Evolutionary conservation across 1,140 invertebrate species (phyloP).

Genomic region (Prorops nasuta): DNA sequence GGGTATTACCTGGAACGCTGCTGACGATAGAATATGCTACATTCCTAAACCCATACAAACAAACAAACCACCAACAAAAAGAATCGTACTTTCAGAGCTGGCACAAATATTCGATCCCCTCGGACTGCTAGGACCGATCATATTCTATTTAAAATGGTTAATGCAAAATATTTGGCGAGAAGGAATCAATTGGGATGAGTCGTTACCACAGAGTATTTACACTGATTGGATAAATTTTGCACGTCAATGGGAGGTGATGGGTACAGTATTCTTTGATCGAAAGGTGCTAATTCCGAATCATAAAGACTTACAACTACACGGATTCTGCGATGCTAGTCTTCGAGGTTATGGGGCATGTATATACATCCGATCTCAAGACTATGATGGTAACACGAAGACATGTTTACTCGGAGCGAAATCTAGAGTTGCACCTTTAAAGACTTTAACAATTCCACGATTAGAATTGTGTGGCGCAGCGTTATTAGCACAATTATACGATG

Average conservation of each 20-base stretch:
- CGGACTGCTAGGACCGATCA: conserved; percentile 36
- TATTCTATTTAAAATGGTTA: no score
- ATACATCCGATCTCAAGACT: conserved; percentile 15
- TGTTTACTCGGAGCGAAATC: conserved; percentile 17
- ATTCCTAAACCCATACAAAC: no score
- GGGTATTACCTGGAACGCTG: conserved; percentile 33
- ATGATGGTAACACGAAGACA: not conserved
- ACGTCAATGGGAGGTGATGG: no score
- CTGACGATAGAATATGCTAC: no score
- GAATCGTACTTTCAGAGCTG: conserved; percentile 28
- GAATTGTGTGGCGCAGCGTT: no score
- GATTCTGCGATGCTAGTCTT: not conserved
- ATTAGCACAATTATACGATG: not conserved
- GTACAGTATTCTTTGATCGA: no score
- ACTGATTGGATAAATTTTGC: no score
- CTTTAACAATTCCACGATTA: not conserved
- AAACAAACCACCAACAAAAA: conserved; percentile 24
- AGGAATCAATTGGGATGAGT: conserved; percentile 27
- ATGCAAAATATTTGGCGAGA: conserved; percentile 11
- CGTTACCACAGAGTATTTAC: no score
- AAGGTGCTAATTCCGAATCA: no score
- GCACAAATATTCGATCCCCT: conserved; percentile 32
- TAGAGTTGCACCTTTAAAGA: not conserved
- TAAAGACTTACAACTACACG: conserved; percentile 15
- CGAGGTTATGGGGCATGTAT: not conserved